Base-by-base conservation (phyloP, 2,113 vertebrate genomes). In the Sylvia atricapilla region DNA sequence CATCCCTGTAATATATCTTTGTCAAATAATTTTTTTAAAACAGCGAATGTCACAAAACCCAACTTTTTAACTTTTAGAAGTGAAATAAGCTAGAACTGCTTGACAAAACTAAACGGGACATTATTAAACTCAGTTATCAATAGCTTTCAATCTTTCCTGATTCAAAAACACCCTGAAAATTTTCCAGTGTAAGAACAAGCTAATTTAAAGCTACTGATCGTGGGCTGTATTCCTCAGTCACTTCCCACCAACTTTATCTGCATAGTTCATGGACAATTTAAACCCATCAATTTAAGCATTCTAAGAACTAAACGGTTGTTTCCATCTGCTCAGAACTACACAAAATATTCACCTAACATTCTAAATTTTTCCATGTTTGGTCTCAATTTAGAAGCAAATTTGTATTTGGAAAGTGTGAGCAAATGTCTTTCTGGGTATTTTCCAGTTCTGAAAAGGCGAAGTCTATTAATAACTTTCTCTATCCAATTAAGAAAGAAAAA, bases 371-470 rank as follows among this genome's bases (percentile, higher is more conserved):
- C 95, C 86, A 73, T 66, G 69, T 82, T 96, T 84, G 31, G 58
- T 90, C 64, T 90, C 44, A 75, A 43, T 78, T 93, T 90, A 84
- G 80, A 89, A 86, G 44, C 35, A 83, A 84, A 75, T 90, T 78
- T 90, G 44, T 86, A 88, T 86, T 83, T 1, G 33, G 93, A 92
- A 96, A 96, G 44, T 64, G 62, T 66, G 93, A 96, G 60, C 44
- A 78, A 87, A 92, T 81, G 39, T 31, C 56, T 60, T 89, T 75
- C 69, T 90, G 83, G 56, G 49, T 37, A 58, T 82, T 89, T 94
- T 94, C 83, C 83, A 95, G 69, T 89, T 94, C 76, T 89, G 74
- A 78, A 88, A 89, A 84, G 76, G n/a, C 62, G 90, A 97, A 95
- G 60, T 56, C 83, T 94, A 94, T 73, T 81, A 89, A 90, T 75